phyloP scores from a whole-genome alignment of 2,797 vertebrate genomes.

The Cuculus canorus region DNA sequence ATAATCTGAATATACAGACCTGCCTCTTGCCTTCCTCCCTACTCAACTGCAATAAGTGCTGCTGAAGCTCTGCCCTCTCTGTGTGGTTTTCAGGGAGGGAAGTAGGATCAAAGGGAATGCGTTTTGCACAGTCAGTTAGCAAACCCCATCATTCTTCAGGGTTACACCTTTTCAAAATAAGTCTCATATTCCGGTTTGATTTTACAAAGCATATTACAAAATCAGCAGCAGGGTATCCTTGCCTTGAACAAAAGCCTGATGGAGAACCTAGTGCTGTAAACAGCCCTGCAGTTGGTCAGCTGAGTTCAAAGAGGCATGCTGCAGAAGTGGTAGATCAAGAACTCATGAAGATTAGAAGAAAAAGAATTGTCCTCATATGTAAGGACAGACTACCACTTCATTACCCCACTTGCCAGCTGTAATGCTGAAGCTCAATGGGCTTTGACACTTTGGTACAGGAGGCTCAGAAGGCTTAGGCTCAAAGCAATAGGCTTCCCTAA shows the following conservation, averaged over 20 bases:
- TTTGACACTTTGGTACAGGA: not conserved
- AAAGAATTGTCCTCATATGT: accelerated
- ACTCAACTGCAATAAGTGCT: not conserved
- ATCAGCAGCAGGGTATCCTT: not conserved
- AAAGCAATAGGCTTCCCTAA: not conserved
- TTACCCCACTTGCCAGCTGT: not conserved
- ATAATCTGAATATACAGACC: not conserved
- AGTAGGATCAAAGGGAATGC: not conserved
- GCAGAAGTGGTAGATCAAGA: not conserved
- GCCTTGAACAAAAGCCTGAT: not conserved
- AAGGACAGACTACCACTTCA: not conserved
- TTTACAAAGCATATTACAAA: not conserved
- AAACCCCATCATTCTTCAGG: not conserved
- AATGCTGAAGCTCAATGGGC: not conserved
- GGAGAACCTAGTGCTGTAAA: not conserved
- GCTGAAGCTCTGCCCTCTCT: not conserved
- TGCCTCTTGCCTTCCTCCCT: not conserved
- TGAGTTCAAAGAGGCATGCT: not conserved
- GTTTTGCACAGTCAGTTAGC: not conserved
- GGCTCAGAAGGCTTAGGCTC: not conserved
- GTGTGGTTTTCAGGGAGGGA: not conserved
- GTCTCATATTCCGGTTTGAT: not conserved
- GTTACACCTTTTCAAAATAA: not conserved
- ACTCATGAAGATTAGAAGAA: not conserved
- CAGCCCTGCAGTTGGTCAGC: not conserved